Evolutionary conservation across 1,140 invertebrate genomes (phyloP).

Genomic region (Plutomurus gul): DNA sequence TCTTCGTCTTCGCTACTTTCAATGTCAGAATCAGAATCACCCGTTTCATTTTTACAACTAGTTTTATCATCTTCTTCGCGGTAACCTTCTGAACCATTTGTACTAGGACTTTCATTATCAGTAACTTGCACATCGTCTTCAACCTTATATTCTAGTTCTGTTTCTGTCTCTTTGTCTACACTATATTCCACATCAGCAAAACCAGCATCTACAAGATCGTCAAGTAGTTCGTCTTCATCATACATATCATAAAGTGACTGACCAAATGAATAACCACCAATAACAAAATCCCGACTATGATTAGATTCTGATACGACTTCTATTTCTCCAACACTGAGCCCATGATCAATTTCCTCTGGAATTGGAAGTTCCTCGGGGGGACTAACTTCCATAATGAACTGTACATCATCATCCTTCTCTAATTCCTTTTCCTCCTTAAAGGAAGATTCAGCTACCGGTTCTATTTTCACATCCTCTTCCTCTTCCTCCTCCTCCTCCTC

Average conservation of each 20-base stretch:
- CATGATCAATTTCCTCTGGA: background rate
- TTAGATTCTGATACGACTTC: background rate
- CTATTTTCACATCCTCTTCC: conserved; percentile 2
- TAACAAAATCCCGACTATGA: background rate
- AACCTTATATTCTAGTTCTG: too few species aligned
- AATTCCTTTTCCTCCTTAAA: background rate
- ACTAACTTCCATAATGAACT: background rate
- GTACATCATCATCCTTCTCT: background rate
- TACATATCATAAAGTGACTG: background rate
- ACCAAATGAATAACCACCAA: background rate
- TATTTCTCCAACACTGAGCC: background rate
- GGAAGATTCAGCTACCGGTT: background rate
- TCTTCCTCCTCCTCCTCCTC: conserved; percentile 2
- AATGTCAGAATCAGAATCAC: background rate
- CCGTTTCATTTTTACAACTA: background rate
- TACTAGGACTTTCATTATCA: too few species aligned
- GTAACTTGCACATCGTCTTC: too few species aligned
- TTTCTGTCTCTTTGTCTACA: too few species aligned
- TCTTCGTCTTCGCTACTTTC: background rate
- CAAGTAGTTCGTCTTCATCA: background rate
- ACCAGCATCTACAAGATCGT: too few species aligned
- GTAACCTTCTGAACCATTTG: too few species aligned
- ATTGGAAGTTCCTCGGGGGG: background rate
- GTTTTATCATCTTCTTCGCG: too few species aligned
- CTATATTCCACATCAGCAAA: too few species aligned